These are phyloP conservation scores for Neosilurus mollespiculum DNA, from an alignment of 2,797 vertebrate genomes.

Conservation along the genomic window DNA sequence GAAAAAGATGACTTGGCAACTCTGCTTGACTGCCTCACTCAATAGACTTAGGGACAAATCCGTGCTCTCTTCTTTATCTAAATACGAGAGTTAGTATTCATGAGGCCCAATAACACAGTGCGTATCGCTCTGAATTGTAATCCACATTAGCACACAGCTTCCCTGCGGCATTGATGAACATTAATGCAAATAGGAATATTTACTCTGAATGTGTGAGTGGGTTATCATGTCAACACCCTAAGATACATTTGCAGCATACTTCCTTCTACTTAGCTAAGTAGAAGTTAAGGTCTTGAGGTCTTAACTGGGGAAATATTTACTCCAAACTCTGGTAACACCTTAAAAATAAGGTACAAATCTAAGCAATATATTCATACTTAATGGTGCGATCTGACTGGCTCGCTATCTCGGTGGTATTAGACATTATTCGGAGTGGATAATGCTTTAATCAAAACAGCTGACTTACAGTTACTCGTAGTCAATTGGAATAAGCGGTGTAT, in stretches of 20 bases:
- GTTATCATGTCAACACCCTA: background rate
- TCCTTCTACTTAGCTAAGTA: background rate
- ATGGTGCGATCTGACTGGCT: no score
- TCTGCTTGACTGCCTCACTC: conserved; percentile 65
- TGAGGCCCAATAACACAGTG: conserved; percentile 63
- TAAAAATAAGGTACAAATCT: background rate
- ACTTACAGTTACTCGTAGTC: no score
- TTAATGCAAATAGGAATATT: conserved; percentile 18
- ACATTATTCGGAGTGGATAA: no score
- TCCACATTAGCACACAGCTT: conserved; percentile 1
- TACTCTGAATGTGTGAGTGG: background rate
- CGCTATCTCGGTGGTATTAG: no score
- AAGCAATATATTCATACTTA: background rate
- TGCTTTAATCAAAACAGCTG: no score
- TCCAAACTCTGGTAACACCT: background rate
- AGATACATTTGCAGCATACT: background rate
- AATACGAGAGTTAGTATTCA: conserved; percentile 65
- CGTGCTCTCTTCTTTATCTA: conserved; percentile 19
- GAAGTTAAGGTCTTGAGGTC: background rate
- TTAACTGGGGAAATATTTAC: background rate
- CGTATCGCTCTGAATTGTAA: conserved; percentile 26
- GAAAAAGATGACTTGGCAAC: conserved; percentile 78
- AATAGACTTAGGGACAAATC: conserved; percentile 24
- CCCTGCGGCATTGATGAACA: conserved; percentile 4
- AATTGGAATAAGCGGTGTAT: no score